Evolutionary conservation across 2,113 vertebrate species (phyloP).

Genomic region (Mustela lutreola): DNA sequence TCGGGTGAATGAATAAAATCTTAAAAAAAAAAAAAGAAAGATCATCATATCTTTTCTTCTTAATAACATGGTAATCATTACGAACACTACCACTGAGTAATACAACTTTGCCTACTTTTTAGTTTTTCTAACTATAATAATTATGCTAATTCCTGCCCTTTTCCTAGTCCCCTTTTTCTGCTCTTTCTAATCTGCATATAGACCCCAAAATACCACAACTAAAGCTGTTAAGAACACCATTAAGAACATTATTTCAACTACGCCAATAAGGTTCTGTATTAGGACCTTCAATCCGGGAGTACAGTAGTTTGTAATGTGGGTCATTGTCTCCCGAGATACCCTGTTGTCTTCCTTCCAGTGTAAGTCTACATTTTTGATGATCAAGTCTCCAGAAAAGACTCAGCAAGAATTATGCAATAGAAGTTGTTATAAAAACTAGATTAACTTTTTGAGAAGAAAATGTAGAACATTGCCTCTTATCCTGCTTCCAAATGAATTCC

Average conservation of each 20-base stretch:
- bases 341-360: not conserved
- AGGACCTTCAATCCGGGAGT: not conserved
- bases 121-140: not conserved
- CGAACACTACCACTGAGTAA: not conserved
- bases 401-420: not conserved
- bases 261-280: not conserved
- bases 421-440: not conserved
- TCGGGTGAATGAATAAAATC: too few species aligned
- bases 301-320: not conserved
- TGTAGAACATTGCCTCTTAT: not conserved
- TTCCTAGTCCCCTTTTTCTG: not conserved
- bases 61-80: not conserved
- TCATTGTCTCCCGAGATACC: not conserved
- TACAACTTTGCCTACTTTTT: not conserved
- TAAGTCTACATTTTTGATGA: not conserved
- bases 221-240: not conserved
- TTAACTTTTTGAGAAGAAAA: not conserved
- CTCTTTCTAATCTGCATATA: not conserved
- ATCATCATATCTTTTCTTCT: not conserved
- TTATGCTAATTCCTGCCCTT: not conserved
- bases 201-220: not conserved
- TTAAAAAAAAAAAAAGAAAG: not conserved
- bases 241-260: not conserved
- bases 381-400: not conserved
- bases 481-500: constrained; percentile 12